These are phyloP conservation scores for Nymphalis polychloros DNA, from an alignment of 2,888 invertebrate genomes.

Conservation along the genomic window DNA sequence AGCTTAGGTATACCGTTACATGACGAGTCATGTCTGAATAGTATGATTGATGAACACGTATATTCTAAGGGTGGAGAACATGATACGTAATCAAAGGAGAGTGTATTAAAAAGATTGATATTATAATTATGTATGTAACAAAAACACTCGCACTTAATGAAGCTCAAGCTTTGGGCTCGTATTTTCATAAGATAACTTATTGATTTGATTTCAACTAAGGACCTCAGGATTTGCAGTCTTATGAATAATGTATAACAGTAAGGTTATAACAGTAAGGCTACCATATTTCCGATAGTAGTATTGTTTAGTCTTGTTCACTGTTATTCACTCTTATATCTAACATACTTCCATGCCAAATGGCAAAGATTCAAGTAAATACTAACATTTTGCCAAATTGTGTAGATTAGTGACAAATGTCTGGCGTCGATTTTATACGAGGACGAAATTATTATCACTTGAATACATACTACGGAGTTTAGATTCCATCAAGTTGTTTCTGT, in stretches of 20 bases:
- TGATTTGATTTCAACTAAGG: too few species aligned
- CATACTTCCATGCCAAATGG: slow-evolving; percentile 14
- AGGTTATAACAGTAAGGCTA: too few species aligned
- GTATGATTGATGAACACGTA: slow-evolving; percentile 37
- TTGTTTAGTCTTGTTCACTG: too few species aligned
- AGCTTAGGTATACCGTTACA: slow-evolving; percentile 14
- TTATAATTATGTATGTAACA: background rate
- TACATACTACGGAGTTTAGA: too few species aligned
- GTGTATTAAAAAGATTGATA: slow-evolving; percentile 16
- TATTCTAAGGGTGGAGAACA: slow-evolving; percentile 15
- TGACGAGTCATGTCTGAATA: slow-evolving; percentile 35
- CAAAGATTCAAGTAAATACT: slow-evolving; percentile 9
- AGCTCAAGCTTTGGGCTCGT: too few species aligned
- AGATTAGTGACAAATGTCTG: background rate
- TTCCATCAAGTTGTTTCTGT: too few species aligned
- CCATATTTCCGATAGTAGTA: too few species aligned
- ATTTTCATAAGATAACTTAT: too few species aligned
- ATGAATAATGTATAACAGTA: too few species aligned
- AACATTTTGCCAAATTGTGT: slow-evolving; percentile 4
- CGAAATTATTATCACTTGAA: too few species aligned
- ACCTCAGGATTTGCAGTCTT: too few species aligned
- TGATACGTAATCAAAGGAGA: slow-evolving; percentile 22
- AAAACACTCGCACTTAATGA: background rate
- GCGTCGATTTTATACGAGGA: background rate
- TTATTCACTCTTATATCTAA: background rate